phyloP scores from a whole-genome alignment of 2,888 invertebrate species.

The Heliconius sara region DNA sequence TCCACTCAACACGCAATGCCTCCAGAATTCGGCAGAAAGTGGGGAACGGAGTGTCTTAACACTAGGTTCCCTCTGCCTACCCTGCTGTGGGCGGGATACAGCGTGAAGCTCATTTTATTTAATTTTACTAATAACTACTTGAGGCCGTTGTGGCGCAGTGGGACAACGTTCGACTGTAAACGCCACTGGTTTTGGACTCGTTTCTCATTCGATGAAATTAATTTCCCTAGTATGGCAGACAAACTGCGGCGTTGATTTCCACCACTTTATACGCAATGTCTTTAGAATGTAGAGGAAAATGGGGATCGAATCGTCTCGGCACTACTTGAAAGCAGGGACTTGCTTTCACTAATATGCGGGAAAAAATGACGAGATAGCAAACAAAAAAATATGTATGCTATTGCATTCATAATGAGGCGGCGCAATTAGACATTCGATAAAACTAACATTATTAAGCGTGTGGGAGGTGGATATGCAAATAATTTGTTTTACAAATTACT shows the following conservation, averaged over 20 bases:
- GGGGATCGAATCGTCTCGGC: neutral
- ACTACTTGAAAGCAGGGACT: neutral
- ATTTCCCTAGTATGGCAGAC: neutral
- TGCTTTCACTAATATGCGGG: neutral
- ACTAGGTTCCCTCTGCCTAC: too few species aligned
- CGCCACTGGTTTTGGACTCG: neutral
- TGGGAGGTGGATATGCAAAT: constrained; percentile 44
- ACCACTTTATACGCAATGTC: neutral
- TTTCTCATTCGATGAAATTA: neutral
- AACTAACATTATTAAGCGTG: constrained; percentile 45
- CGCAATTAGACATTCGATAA: constrained; percentile 45
- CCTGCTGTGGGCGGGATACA: too few species aligned
- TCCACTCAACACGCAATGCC: too few species aligned
- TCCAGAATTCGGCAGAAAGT: too few species aligned
- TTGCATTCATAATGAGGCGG: constrained; percentile 36
- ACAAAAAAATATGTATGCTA: neutral
- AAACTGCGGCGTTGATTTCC: neutral
- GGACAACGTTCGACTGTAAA: neutral
- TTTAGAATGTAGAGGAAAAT: neutral
- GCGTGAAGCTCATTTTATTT: too few species aligned
- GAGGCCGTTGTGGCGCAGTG: neutral
- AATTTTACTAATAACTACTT: too few species aligned
- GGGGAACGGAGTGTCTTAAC: too few species aligned
- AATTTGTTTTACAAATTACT: constrained; percentile 47
- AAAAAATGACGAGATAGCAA: neutral